Conservation (phyloP, 1,140 invertebrate genomes). For the Yoshiicerus persimilis region DNA sequence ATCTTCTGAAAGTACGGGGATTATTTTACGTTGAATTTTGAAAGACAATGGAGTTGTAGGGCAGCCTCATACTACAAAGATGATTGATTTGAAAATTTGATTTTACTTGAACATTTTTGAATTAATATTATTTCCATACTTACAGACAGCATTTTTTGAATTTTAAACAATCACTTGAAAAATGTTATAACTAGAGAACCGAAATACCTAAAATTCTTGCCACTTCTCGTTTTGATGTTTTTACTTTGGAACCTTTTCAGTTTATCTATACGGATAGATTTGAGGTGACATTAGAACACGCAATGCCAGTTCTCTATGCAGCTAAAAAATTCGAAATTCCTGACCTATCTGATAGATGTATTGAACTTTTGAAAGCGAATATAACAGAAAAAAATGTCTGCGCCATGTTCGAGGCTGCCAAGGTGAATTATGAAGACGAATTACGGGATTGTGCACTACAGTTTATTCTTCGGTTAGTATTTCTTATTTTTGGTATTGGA, state of each 20-base stretch:
- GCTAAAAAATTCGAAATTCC: slow-evolving; percentile 92
- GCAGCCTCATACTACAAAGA: too few species aligned
- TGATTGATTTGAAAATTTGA: too few species aligned
- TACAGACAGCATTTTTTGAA: background rate
- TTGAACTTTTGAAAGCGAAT: slow-evolving; percentile 86
- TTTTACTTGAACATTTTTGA: background rate
- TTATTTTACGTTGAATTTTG: too few species aligned
- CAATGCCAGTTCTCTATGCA: slow-evolving; percentile 51
- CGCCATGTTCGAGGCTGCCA: background rate
- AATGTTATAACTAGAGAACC: too few species aligned
- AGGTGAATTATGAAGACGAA: background rate
- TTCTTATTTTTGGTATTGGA: too few species aligned
- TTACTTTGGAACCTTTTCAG: background rate
- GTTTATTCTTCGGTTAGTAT: background rate
- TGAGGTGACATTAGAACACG: background rate
- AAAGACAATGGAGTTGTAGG: too few species aligned
- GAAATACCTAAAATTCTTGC: too few species aligned
- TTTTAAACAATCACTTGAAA: background rate
- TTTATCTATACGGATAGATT: slow-evolving; percentile 34
- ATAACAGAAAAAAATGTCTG: slow-evolving; percentile 64
- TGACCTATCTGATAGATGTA: slow-evolving; percentile 81
- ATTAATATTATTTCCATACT: background rate
- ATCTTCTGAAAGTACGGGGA: background rate
- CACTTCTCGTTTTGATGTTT: too few species aligned
- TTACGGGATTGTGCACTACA: background rate